These are phyloP conservation scores for Sitophilus oryzae DNA, from an alignment of 1,140 invertebrate genomes.

Conservation along the genomic window DNA sequence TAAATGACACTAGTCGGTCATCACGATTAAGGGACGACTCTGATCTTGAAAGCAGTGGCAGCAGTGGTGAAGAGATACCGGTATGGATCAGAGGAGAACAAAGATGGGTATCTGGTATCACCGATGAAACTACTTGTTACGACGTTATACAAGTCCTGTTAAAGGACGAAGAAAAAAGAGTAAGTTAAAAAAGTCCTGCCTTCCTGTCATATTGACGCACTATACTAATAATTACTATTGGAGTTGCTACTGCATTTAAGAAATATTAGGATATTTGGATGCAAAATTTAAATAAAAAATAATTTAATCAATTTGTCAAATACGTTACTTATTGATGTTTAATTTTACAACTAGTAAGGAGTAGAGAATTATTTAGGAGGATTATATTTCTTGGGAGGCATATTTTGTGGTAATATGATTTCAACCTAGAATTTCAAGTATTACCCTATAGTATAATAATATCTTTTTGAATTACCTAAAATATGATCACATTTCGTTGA, in stretches of 20 bases:
- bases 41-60: slow-evolving; percentile 38
- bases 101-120: slow-evolving; percentile 73
- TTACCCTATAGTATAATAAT: too few relatives aligned
- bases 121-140: slow-evolving; percentile 67
- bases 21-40: slow-evolving; percentile 27
- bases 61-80: slow-evolving; percentile 59
- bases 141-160: slow-evolving; percentile 68
- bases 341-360: too few relatives aligned
- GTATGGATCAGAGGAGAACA: slow-evolving; percentile 69
- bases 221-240: background rate
- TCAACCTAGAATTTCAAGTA: too few relatives aligned
- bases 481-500: too few relatives aligned
- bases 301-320: slow-evolving; percentile 23
- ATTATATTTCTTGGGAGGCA: too few relatives aligned
- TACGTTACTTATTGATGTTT: too few relatives aligned
- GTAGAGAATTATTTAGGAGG: too few relatives aligned
- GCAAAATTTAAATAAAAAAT: slow-evolving; percentile 2
- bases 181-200: slow-evolving; percentile 29
- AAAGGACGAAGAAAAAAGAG: slow-evolving; percentile 42
- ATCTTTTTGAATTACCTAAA: too few relatives aligned
- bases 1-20: slow-evolving; percentile 27
- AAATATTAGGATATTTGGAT: too few relatives aligned
- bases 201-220: background rate
- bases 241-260: too few relatives aligned
- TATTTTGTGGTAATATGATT: too few relatives aligned